phyloP scores from a whole-genome alignment of 2,797 vertebrate genomes.

The Cuculus canorus region DNA sequence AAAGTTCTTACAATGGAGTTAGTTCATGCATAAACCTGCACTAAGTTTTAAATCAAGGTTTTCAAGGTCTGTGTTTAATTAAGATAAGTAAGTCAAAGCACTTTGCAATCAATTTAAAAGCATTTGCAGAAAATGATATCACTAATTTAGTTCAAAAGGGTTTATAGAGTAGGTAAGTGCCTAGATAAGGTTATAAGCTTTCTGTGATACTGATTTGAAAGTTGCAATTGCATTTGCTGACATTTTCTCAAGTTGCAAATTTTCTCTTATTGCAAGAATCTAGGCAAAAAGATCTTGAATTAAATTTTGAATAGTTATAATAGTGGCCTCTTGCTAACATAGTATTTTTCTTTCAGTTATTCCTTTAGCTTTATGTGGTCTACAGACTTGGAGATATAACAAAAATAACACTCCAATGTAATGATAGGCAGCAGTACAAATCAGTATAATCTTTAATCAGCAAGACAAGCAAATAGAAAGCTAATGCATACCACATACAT shows the following conservation, averaged over 20 bases:
- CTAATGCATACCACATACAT: not conserved
- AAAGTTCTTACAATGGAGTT: not conserved
- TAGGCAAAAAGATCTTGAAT: not conserved
- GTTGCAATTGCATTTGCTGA: not conserved
- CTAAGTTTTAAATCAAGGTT: not conserved
- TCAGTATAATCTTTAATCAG: not conserved
- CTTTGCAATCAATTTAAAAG: not conserved
- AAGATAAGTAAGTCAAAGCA: conserved; percentile 39
- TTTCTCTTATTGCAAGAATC: not conserved
- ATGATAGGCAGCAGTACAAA: not conserved
- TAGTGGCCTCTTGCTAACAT: not conserved
- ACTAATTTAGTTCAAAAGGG: not conserved
- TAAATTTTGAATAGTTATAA: not conserved
- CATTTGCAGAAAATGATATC: not conserved
- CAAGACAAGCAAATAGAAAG: not conserved
- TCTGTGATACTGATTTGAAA: not conserved
- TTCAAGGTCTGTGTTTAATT: conserved; percentile 15
- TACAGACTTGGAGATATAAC: not conserved
- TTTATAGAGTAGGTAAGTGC: not conserved
- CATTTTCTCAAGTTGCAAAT: not conserved
- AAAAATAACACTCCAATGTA: not conserved
- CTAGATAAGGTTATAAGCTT: not conserved
- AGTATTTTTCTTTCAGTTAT: not conserved
- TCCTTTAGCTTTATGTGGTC: not conserved
- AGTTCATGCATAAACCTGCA: not conserved